phyloP scores from a whole-genome alignment of 1,140 invertebrate genomes.

The Halesus radiatus region DNA sequence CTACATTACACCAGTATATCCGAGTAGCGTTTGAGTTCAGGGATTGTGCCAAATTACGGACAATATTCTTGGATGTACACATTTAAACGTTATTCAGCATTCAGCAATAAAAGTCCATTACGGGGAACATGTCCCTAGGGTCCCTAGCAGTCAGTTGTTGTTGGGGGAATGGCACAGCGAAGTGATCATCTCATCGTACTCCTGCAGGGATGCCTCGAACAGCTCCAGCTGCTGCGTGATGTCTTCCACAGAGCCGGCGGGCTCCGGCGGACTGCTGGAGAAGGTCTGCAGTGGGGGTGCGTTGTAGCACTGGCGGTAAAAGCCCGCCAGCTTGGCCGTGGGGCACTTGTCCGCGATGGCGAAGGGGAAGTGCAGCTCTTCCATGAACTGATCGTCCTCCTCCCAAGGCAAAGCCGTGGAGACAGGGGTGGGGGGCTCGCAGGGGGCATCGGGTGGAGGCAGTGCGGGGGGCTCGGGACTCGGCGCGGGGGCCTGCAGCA shows the following conservation, averaged over 20 bases:
- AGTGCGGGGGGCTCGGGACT: neutral
- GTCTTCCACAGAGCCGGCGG: conserved; percentile 73
- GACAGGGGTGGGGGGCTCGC: neutral
- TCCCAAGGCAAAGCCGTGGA: neutral
- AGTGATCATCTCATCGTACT: conserved; percentile 81
- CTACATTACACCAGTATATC: too few species aligned
- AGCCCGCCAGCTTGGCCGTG: conserved; percentile 78
- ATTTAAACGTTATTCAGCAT: too few species aligned
- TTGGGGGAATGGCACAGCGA: conserved; percentile 69
- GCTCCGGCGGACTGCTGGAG: conserved; percentile 68
- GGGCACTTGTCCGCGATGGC: conserved; percentile 67
- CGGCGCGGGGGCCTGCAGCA: conserved; percentile 63
- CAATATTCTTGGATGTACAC: too few species aligned
- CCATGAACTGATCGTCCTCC: conserved; percentile 56
- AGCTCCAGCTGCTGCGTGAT: conserved; percentile 80
- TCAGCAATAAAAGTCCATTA: too few species aligned
- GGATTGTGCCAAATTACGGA: too few species aligned
- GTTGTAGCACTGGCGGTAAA: conserved; percentile 84
- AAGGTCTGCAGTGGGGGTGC: conserved; percentile 79
- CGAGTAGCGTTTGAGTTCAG: too few species aligned
- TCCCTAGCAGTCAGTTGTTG: conserved; percentile 43
- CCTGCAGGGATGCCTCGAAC: conserved; percentile 81
- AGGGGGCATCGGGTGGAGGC: neutral
- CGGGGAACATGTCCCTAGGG: too few species aligned
- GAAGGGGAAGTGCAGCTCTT: conserved; percentile 72